Evolutionary conservation across 2,113 vertebrate genomes (phyloP).

Genomic region (Eulemur rufifrons): DNA sequence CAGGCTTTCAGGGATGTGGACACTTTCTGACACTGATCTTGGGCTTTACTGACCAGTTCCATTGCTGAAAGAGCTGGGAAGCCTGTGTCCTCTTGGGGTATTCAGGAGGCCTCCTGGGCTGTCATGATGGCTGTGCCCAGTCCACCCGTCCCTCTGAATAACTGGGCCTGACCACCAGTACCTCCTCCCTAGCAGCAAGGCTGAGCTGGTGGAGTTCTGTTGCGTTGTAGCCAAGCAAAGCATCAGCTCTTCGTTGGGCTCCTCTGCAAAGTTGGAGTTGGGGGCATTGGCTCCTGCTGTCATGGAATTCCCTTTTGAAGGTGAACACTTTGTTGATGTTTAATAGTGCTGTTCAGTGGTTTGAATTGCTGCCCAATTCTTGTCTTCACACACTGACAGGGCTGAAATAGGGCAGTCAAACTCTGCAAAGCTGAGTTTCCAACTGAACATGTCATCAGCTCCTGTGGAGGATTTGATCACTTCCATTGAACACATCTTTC

Average conservation of each 20-base stretch:
- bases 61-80: neutral
- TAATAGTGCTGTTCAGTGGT: neutral
- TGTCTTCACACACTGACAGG: neutral
- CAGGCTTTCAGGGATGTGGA: neutral
- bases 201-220: neutral
- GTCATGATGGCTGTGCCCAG: fast-evolving
- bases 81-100: neutral
- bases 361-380: neutral
- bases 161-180: neutral
- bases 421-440: neutral
- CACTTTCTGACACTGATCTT: neutral
- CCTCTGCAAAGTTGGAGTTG: neutral
- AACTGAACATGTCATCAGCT: neutral
- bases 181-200: neutral
- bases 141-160: neutral
- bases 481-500: neutral
- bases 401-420: neutral
- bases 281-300: neutral
- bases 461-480: neutral
- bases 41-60: neutral
- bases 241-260: neutral
- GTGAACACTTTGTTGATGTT: neutral
- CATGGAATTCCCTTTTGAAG: neutral
- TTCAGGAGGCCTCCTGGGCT: neutral
- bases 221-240: neutral